These are phyloP conservation scores for Pocota personata DNA, from an alignment of 2,888 invertebrate genomes.

Conservation along the genomic window DNA sequence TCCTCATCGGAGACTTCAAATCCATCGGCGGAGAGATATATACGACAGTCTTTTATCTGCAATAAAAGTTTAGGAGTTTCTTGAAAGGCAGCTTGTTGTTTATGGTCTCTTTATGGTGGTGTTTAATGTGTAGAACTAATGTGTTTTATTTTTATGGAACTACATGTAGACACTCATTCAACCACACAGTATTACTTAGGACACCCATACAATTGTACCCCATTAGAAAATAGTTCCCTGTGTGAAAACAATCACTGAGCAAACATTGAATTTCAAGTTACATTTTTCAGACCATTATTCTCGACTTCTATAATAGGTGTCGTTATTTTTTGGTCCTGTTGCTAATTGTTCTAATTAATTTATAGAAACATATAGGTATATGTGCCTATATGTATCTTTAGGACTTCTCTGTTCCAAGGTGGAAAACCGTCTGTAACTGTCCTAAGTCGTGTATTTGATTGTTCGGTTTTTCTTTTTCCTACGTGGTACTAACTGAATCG, in stretches of 20 bases:
- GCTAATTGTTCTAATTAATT: too few relatives aligned
- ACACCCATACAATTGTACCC: neutral
- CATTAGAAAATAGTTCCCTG: neutral
- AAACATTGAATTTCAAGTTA: neutral
- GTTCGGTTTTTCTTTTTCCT: too few relatives aligned
- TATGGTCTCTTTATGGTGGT: neutral
- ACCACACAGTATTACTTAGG: too few relatives aligned
- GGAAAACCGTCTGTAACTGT: too few relatives aligned
- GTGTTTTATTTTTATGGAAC: neutral
- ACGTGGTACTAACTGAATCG: too few relatives aligned
- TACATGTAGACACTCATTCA: neutral
- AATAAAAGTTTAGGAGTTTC: conserved; percentile 18
- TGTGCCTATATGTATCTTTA: too few relatives aligned
- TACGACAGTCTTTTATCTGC: conserved; percentile 82
- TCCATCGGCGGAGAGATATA: conserved; percentile 87
- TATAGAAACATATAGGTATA: too few relatives aligned
- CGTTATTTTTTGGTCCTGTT: too few relatives aligned
- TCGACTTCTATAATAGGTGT: too few relatives aligned
- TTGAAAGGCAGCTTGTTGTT: neutral
- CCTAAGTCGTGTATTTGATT: too few relatives aligned
- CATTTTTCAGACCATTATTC: neutral
- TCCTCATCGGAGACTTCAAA: conserved; percentile 89
- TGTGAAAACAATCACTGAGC: too few relatives aligned
- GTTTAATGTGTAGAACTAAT: neutral
- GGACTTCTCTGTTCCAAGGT: too few relatives aligned